Percentiles rank a stretch among this genome's conserved stretches.
phyloP scores from a whole-genome alignment of 53 echinoderm and acorn worm genomes.

The Antedon mediterranea region DNA sequence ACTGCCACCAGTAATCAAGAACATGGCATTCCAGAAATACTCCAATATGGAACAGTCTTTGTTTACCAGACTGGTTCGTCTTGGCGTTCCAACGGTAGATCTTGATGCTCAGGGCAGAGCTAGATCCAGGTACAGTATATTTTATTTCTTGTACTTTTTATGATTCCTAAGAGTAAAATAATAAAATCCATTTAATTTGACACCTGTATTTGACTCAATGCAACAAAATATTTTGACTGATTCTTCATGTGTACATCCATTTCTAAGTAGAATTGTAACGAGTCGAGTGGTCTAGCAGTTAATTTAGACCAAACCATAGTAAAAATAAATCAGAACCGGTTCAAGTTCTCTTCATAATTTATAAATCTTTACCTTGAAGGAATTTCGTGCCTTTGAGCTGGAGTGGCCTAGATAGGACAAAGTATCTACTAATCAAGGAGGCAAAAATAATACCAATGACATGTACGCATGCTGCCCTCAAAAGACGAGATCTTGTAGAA shows the following conservation, averaged over 20 bases:
- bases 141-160: neutral
- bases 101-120: constrained; percentile 96
- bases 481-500: constrained; percentile 79
- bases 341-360: too few relatives aligned
- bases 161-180: too few relatives aligned
- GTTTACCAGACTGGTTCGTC: constrained; percentile 82
- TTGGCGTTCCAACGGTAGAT: constrained; percentile 86
- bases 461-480: constrained; percentile 98
- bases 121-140: constrained; percentile 52
- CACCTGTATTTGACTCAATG: too few relatives aligned
- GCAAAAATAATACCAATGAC: constrained; percentile 99
- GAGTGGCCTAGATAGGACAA: constrained; percentile 78
- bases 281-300: too few relatives aligned
- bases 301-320: too few relatives aligned
- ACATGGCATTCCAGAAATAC: constrained; percentile 99
- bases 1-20: constrained; percentile 97
- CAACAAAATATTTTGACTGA: too few relatives aligned
- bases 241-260: too few relatives aligned
- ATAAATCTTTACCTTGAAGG: too few relatives aligned
- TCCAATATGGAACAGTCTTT: constrained; percentile 99
- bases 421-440: constrained; percentile 91
- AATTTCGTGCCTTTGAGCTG: constrained; percentile 97
- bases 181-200: too few relatives aligned
- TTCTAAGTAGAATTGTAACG: neutral
- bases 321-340: too few relatives aligned